These are phyloP conservation scores for Gopherus evgoodei DNA, from an alignment of 2,113 vertebrate species.

Conservation along the genomic window DNA sequence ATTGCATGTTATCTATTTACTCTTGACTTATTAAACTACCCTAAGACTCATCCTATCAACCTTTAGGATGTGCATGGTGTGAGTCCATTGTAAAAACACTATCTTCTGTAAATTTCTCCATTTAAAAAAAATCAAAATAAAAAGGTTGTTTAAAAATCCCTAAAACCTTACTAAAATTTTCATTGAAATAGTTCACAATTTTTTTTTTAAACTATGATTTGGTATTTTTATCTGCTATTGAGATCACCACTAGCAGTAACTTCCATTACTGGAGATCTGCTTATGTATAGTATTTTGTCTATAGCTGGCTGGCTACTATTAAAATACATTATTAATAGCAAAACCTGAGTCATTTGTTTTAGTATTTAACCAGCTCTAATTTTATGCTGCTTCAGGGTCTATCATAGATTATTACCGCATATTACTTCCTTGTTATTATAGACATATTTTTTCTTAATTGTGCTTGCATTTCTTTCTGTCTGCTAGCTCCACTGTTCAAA, in stretches of 20 bases:
- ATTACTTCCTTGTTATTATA: background rate
- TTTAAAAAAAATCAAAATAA: background rate
- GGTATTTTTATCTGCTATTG: background rate
- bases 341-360: background rate
- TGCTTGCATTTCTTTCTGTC: background rate
- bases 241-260: background rate
- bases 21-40: background rate
- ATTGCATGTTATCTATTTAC: background rate
- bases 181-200: background rate
- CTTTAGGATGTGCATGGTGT: background rate
- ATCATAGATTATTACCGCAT: background rate
- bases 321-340: background rate
- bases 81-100: background rate
- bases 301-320: background rate
- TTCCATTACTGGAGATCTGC: background rate
- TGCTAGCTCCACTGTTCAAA: background rate
- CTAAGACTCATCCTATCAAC: accelerated
- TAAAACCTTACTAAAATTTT: background rate
- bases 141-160: background rate
- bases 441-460: background rate
- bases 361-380: background rate
- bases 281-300: background rate
- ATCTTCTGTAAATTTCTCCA: background rate
- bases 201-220: background rate
- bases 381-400: background rate